Evolutionary conservation across 1,140 invertebrate species (phyloP).

Genomic region (Vanessa tameamea): DNA sequence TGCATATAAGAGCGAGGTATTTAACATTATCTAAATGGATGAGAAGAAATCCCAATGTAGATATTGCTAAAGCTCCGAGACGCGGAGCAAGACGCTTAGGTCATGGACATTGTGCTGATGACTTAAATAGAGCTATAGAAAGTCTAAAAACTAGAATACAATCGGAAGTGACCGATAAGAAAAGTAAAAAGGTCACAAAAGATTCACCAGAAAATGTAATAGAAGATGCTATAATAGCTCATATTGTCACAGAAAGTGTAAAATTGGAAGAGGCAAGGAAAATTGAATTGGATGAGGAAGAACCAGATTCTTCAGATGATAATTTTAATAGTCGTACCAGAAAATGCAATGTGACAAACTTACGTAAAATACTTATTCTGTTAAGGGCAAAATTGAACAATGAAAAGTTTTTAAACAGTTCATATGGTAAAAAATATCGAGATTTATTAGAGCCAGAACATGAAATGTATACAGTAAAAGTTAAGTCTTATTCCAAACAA

Average conservation of each 20-base stretch:
- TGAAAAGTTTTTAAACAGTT: constrained; percentile 45
- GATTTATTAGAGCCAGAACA: constrained; percentile 42
- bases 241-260: constrained; percentile 51
- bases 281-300: constrained; percentile 10
- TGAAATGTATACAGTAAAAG: constrained; percentile 42
- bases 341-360: constrained; percentile 41
- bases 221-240: constrained; percentile 67
- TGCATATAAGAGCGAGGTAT: constrained; percentile 60
- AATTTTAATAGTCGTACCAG: background rate
- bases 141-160: constrained; percentile 61
- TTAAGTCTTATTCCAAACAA: constrained; percentile 68
- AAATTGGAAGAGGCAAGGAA: constrained; percentile 46
- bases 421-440: constrained; percentile 41
- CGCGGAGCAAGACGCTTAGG: constrained; percentile 58
- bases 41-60: constrained; percentile 57
- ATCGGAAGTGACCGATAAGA: constrained; percentile 55
- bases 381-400: constrained; percentile 59
- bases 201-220: constrained; percentile 58
- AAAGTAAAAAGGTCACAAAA: constrained; percentile 49
- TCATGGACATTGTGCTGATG: constrained; percentile 52
- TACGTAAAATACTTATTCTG: constrained; percentile 56
- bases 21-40: constrained; percentile 67
- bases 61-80: constrained; percentile 61
- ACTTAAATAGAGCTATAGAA: constrained; percentile 64
- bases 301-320: constrained; percentile 6